phyloP scores from a whole-genome alignment of 64 coral and sea anemone genomes.

The Actinia tenebrosa region DNA sequence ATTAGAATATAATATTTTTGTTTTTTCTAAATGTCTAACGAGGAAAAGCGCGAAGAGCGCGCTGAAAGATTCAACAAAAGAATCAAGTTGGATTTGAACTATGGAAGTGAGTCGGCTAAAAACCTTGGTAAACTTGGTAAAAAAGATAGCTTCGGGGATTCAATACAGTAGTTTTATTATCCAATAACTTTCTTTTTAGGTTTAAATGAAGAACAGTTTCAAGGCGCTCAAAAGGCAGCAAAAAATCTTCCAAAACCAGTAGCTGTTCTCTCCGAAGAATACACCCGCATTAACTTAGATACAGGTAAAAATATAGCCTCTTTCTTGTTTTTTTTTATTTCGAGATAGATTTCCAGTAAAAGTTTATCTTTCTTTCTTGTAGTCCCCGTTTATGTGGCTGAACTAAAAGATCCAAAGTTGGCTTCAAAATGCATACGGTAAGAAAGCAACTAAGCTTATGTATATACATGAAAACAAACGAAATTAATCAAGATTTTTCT shows the following conservation, averaged over 20 bases:
- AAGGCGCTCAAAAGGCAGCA: background rate
- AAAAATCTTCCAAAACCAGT: background rate
- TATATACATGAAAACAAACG: background rate
- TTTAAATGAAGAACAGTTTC: background rate
- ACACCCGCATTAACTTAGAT: conserved; percentile 44
- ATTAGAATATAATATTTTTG: background rate
- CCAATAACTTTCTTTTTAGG: background rate
- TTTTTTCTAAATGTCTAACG: background rate
- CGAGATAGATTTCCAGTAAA: background rate
- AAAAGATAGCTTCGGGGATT: background rate
- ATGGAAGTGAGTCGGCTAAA: background rate
- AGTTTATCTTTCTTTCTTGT: background rate
- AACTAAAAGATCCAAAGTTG: conserved; percentile 51
- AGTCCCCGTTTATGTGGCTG: conserved; percentile 65
- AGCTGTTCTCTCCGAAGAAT: conserved; percentile 66
- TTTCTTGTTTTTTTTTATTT: background rate
- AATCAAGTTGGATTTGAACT: background rate
- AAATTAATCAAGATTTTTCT: background rate
- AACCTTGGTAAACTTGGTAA: background rate
- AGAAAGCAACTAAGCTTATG: background rate
- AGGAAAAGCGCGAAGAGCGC: background rate
- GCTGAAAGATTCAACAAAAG: background rate
- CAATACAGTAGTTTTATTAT: background rate
- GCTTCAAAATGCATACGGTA: conserved; percentile 70
- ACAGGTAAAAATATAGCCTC: conserved; percentile 31